Percentiles rank a stretch among this genome's conserved stretches.
These are phyloP conservation scores for Notothenia rossii DNA, from an alignment of 2,113 vertebrate species.

Conservation along the genomic window DNA sequence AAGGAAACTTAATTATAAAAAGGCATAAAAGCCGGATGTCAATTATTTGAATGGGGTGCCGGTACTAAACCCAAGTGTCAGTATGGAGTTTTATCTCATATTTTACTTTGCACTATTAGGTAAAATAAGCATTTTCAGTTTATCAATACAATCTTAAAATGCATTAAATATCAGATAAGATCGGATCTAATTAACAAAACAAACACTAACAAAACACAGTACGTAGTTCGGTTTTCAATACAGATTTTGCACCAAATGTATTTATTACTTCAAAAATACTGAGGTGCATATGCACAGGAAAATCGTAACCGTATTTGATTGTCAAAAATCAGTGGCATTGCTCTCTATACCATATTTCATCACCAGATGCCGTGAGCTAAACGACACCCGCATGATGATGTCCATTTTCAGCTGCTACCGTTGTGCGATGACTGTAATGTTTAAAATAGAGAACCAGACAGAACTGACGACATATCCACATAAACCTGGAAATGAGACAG, in stretches of 20 bases:
- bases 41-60: not conserved
- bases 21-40: not conserved
- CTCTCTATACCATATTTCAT: slow-evolving; percentile 54
- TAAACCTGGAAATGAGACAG: slow-evolving; percentile 49
- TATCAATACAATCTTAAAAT: not conserved
- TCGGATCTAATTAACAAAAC: not conserved
- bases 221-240: not conserved
- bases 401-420: slow-evolving; percentile 45
- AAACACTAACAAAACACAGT: not conserved
- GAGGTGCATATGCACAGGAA: not conserved
- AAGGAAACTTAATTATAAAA: no score
- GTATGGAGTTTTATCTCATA: not conserved
- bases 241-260: not conserved
- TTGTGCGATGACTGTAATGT: slow-evolving; percentile 46
- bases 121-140: not conserved
- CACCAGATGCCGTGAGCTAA: slow-evolving; percentile 49
- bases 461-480: slow-evolving; percentile 66
- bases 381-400: slow-evolving; percentile 36
- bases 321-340: slow-evolving; percentile 26
- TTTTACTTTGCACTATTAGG: not conserved
- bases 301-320: slow-evolving; percentile 1
- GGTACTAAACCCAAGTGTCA: not conserved
- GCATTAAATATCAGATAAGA: not conserved
- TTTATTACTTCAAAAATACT: not conserved
- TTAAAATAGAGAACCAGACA: slow-evolving; percentile 73